Conservation (phyloP, 2,113 vertebrate genomes). For the Aphyosemion australe region DNA sequence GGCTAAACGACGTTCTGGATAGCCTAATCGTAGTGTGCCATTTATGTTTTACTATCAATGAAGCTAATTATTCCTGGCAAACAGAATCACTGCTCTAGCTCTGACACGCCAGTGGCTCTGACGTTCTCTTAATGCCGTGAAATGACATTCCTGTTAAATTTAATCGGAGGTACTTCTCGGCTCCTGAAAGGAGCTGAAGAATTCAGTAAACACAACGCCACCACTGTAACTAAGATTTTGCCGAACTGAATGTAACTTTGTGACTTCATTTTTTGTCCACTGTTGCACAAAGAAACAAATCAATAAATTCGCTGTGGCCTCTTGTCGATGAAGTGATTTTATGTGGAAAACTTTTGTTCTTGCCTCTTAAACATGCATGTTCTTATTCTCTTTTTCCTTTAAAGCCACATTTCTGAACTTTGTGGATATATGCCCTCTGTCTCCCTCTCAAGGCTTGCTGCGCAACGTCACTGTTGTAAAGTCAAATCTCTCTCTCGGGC, state of each 20-base stretch:
- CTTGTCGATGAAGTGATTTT: conserved; percentile 41
- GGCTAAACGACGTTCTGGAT: conserved; percentile 54
- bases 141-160: conserved; percentile 64
- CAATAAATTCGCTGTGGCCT: conserved; percentile 75
- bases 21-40: conserved; percentile 70
- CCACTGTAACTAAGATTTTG: conserved; percentile 53
- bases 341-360: too few relatives aligned
- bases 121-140: conserved; percentile 66
- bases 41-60: conserved; percentile 42
- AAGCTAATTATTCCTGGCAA: conserved; percentile 61
- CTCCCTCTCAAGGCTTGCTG: too few relatives aligned
- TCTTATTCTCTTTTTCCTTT: too few relatives aligned
- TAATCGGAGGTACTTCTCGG: conserved; percentile 35
- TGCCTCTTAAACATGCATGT: too few relatives aligned
- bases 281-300: conserved; percentile 67
- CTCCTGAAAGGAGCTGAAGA: conserved; percentile 25
- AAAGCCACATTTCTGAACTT: too few relatives aligned
- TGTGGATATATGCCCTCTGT: too few relatives aligned
- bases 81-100: conserved; percentile 51
- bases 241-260: conserved; percentile 68
- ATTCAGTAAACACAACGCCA: conserved; percentile 40
- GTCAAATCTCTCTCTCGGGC: too few relatives aligned
- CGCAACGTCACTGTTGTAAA: too few relatives aligned
- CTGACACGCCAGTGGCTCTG: conserved; percentile 47
- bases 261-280: conserved; percentile 55